These are phyloP conservation scores for Epinephelus moara DNA, from an alignment of 2,113 vertebrate genomes.

Conservation along the genomic window DNA sequence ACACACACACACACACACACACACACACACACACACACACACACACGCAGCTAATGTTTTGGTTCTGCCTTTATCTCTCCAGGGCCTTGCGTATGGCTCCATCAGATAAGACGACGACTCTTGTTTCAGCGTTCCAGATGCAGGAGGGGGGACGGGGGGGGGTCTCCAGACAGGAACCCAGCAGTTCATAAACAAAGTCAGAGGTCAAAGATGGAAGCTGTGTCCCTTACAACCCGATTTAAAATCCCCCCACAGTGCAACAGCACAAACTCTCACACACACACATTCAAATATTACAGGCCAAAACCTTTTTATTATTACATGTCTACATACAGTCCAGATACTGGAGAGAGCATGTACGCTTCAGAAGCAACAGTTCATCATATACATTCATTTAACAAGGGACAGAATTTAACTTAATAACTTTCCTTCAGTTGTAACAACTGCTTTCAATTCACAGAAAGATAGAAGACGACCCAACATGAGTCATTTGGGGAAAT, in stretches of 20 bases:
- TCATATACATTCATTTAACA: constrained; percentile 63
- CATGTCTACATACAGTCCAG: constrained; percentile 80
- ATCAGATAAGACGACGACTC: constrained; percentile 49
- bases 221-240: background rate
- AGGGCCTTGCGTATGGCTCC: background rate
- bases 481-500: constrained; percentile 72
- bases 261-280: background rate
- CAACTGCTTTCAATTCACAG: constrained; percentile 42
- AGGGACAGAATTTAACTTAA: constrained; percentile 40
- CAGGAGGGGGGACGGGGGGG: too few relatives aligned
- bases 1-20: constrained; percentile 20
- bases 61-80: constrained; percentile 34
- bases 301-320: constrained; percentile 61
- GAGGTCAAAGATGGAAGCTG: constrained; percentile 6
- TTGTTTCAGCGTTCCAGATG: constrained; percentile 6
- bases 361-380: constrained; percentile 66
- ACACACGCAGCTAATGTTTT: constrained; percentile 3
- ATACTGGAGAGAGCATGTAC: constrained; percentile 87
- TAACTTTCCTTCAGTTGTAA: constrained; percentile 19
- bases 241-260: background rate
- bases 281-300: background rate
- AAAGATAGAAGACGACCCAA: constrained; percentile 70
- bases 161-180: constrained; percentile 32
- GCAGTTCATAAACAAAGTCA: constrained; percentile 32
- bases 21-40: constrained; percentile 7